Conservation (phyloP, 2,888 invertebrate species). For the Phortica magna region DNA sequence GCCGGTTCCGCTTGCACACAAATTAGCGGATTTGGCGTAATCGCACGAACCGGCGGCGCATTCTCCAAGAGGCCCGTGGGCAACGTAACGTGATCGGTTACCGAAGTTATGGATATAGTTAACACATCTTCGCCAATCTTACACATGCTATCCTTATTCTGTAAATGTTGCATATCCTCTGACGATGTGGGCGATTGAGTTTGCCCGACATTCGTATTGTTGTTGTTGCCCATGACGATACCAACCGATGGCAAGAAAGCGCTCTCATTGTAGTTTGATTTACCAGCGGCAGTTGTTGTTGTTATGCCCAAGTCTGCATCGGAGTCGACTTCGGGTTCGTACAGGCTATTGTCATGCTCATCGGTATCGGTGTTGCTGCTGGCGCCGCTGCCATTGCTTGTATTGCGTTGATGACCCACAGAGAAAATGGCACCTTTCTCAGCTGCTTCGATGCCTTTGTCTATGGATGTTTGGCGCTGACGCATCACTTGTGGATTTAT, state of each 20-base stretch:
- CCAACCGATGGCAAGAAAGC: slow-evolving; percentile 83
- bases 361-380: slow-evolving; percentile 81
- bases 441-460: slow-evolving; percentile 67
- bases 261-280: slow-evolving; percentile 76
- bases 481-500: slow-evolving; percentile 74
- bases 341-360: slow-evolving; percentile 84
- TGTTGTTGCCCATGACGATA: slow-evolving; percentile 81
- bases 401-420: slow-evolving; percentile 63
- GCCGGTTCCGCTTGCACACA: slow-evolving; percentile 65
- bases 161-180: slow-evolving; percentile 69
- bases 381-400: slow-evolving; percentile 51
- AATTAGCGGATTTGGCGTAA: slow-evolving; percentile 82
- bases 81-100: slow-evolving; percentile 76
- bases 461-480: slow-evolving; percentile 60
- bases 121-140: slow-evolving; percentile 76
- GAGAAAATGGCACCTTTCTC: slow-evolving; percentile 70
- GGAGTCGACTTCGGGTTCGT: slow-evolving; percentile 75
- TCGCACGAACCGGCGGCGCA: slow-evolving; percentile 71
- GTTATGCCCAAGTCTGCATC: slow-evolving; percentile 66
- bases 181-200: slow-evolving; percentile 54
- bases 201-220: slow-evolving; percentile 50
- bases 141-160: slow-evolving; percentile 78
- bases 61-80: slow-evolving; percentile 76
- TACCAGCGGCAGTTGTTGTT: slow-evolving; percentile 56
- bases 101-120: slow-evolving; percentile 77